A percentile compares a stretch with the other conserved stretches of the same genome.
Conservation (phyloP, 1,140 invertebrate genomes). For the Hylyphantes graminicola region DNA sequence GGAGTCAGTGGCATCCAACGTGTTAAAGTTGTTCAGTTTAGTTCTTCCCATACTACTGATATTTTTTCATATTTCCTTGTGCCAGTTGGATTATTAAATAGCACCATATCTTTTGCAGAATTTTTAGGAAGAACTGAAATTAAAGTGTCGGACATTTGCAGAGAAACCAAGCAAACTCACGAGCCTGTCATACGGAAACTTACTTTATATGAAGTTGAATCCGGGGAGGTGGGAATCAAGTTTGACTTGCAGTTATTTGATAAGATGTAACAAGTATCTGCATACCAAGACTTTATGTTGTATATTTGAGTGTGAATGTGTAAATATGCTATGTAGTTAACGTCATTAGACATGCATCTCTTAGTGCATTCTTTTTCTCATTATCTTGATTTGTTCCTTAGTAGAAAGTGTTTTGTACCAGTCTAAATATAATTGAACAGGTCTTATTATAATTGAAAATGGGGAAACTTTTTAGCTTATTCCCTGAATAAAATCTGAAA, state of each 20-base stretch:
- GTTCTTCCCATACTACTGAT: too few species aligned
- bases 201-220: constrained; percentile 78
- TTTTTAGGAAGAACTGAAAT: constrained; percentile 83
- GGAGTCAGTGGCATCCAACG: too few species aligned
- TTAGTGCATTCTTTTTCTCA: constrained; percentile 13
- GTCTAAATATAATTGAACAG: too few species aligned
- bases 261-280: constrained; percentile 1
- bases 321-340: not conserved
- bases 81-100: too few species aligned
- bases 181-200: constrained; percentile 79
- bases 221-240: constrained; percentile 79
- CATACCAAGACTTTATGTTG: not conserved
- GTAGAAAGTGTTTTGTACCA: too few species aligned
- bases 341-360: not conserved
- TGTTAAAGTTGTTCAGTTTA: too few species aligned
- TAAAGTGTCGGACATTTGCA: constrained; percentile 76
- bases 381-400: too few species aligned
- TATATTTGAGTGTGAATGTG: not conserved
- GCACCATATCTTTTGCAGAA: constrained; percentile 70
- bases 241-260: constrained; percentile 80
- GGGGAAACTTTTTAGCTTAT: too few species aligned
- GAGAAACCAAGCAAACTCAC: constrained; percentile 72
- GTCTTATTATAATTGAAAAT: too few species aligned
- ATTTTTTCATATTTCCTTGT: too few species aligned
- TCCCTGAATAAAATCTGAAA: too few species aligned